Conservation (phyloP, 2,888 invertebrate species). For the Autographa pulchrina region DNA sequence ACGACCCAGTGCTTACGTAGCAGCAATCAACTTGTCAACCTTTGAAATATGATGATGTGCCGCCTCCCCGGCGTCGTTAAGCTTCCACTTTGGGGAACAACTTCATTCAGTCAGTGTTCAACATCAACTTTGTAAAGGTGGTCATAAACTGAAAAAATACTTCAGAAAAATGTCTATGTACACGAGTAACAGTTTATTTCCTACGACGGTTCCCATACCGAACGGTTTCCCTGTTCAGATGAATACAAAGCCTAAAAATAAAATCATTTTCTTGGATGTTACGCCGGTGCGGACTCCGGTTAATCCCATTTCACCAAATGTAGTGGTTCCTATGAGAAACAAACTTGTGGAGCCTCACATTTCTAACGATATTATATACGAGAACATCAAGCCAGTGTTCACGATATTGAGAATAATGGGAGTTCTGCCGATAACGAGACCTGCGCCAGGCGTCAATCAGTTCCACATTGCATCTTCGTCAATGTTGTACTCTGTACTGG, state of each 20-base stretch:
- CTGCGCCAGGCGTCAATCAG: constrained; percentile 82
- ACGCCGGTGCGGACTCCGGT: constrained; percentile 77
- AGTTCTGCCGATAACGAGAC: constrained; percentile 90
- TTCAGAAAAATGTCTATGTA: constrained; percentile 76
- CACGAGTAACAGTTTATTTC: constrained; percentile 71
- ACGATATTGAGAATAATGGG: constrained; percentile 88
- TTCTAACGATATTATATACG: constrained; percentile 81
- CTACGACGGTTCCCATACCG: constrained; percentile 68
- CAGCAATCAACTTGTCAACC: constrained; percentile 83
- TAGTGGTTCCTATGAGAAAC: constrained; percentile 75
- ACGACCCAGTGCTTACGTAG: constrained; percentile 71
- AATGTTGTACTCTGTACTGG: constrained; percentile 89
- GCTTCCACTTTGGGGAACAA: constrained; percentile 62
- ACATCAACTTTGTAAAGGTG: constrained; percentile 50
- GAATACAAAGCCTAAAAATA: constrained; percentile 72
- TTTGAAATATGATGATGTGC: constrained; percentile 76
- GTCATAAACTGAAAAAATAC: constrained; percentile 37
- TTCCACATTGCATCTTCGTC: constrained; percentile 87
- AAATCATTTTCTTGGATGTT: constrained; percentile 81
- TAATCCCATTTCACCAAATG: constrained; percentile 72
- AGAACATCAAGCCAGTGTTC: constrained; percentile 85
- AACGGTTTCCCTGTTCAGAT: constrained; percentile 78
- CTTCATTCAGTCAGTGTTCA: constrained; percentile 60
- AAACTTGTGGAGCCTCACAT: constrained; percentile 76
- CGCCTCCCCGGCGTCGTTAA: constrained; percentile 66